Base-by-base conservation (phyloP, 2,797 vertebrate species). In the Discoglossus pictus region DNA sequence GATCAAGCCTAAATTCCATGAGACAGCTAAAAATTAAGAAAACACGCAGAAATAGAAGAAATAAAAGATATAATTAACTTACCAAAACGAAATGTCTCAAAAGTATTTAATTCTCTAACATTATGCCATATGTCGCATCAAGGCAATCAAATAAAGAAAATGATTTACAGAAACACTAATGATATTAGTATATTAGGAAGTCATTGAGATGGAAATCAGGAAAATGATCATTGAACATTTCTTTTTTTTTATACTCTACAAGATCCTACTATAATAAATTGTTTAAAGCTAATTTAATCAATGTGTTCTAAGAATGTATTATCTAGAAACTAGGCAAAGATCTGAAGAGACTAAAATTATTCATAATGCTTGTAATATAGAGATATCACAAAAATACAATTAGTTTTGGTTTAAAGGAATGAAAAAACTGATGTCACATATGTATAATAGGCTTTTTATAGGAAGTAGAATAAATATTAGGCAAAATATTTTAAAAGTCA, bases 101-200 rank as follows among this genome's bases (percentile, higher is more conserved):
- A 71, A 31, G 39, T 51, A 71, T 51, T 63, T 63, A 56, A 63
- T 71, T 63, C 43, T 36, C 43, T 36, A 50, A 64, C 39, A 31
- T 71, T 60, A 64, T 71, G 68, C 52, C 43, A 43, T 58, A 54
- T 71, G 20, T 64, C 55, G 39, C 39, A 53, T 18, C 48, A 53
- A 46, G 65, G 47, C 56, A 71, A 71, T 71, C 68, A 64, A 50
- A 70, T 34, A 54, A 34, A 56, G 52, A 46, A 70, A 56, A 58
- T 71, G 36, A 64, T 61, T 53, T 63, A 63, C 56, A 71, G 60
- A 58, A 56, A 71, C 48, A 43, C 60, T 71, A 71, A 71, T 71
- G 60, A 51, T 38, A 63, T 71, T 64, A 63, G 34, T 24, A 48
- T 71, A 63, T 55, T 70, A 63, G 52, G 60, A 64, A 43, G 60